Conservation (phyloP, 2,113 vertebrate species). For the Regulus satrapa region DNA sequence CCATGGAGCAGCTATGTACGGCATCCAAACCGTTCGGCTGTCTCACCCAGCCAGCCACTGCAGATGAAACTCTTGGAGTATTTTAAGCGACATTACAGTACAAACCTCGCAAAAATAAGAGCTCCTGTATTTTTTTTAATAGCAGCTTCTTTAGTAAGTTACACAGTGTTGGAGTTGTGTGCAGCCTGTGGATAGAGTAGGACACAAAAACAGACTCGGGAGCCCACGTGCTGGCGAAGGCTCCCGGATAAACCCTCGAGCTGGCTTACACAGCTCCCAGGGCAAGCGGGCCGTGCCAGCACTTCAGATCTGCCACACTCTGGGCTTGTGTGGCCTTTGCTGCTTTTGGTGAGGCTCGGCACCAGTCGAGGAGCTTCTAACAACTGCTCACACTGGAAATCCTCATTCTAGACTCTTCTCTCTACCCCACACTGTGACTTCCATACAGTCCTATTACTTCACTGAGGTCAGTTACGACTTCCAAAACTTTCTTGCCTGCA, state of each 20-base stretch:
- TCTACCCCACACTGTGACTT: neutral
- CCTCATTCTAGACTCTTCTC: neutral
- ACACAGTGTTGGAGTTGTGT: neutral
- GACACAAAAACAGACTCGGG: neutral
- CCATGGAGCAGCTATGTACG: neutral
- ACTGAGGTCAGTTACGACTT: neutral
- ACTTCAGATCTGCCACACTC: neutral
- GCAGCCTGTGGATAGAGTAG: neutral
- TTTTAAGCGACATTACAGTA: neutral
- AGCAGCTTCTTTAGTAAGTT: neutral
- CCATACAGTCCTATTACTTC: neutral
- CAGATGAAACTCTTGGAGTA: neutral
- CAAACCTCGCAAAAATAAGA: neutral
- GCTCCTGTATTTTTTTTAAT: neutral
- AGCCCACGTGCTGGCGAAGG: neutral
- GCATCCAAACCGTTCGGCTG: slow-evolving; percentile 1
- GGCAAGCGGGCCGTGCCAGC: neutral
- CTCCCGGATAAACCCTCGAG: neutral
- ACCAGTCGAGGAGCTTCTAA: neutral
- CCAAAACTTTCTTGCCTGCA: neutral
- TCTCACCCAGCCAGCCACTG: neutral
- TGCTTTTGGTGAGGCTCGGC: neutral
- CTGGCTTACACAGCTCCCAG: neutral
- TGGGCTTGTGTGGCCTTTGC: neutral
- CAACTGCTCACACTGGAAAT: neutral